Evolutionary conservation across 2,797 vertebrate genomes (phyloP).

Genomic region (Heliangelus exortis): DNA sequence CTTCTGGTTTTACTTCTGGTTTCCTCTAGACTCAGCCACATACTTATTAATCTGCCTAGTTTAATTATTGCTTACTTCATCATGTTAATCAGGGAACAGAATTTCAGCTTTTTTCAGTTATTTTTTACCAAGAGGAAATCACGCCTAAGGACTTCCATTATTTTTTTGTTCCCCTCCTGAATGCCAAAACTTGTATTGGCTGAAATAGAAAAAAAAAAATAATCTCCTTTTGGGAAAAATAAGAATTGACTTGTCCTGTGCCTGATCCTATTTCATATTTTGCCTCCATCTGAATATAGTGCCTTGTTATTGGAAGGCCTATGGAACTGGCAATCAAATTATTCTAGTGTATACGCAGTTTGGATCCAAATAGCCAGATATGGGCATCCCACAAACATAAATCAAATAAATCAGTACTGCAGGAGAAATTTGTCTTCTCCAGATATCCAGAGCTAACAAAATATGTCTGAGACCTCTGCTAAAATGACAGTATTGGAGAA

Average conservation of each 20-base stretch:
- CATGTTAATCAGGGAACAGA: background rate
- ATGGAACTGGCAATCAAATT: background rate
- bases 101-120: background rate
- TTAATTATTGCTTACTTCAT: background rate
- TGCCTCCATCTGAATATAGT: background rate
- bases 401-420: conserved; percentile 2
- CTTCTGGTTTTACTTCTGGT: background rate
- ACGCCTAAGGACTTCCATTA: background rate
- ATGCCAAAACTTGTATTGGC: background rate
- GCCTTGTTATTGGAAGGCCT: background rate
- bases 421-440: background rate
- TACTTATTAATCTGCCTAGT: background rate
- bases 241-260: background rate
- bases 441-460: conserved; percentile 13
- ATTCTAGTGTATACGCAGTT: background rate
- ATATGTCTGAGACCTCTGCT: background rate
- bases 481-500: conserved; percentile 7
- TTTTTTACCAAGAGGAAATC: background rate
- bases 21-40: background rate
- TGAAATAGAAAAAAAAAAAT: background rate
- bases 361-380: background rate
- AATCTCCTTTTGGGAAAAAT: background rate
- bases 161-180: background rate
- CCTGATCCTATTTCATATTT: background rate
- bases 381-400: background rate